Evolutionary conservation across 2,113 vertebrate genomes (phyloP).

Genomic region (Columba janthina): DNA sequence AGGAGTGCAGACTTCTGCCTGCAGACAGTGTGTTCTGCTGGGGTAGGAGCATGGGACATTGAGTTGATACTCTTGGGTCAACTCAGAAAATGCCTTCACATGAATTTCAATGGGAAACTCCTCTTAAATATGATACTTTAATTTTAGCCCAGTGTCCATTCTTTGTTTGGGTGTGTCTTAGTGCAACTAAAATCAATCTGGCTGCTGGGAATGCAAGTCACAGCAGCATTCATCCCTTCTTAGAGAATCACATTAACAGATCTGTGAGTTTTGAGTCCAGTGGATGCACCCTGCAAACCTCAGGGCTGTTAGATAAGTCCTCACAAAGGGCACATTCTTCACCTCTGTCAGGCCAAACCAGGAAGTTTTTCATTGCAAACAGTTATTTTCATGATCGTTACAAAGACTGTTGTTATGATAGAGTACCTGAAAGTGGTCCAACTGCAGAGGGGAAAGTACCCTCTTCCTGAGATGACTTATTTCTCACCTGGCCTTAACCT

Average conservation of each 20-base stretch:
- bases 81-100: neutral
- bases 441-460: neutral
- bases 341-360: neutral
- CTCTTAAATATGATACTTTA: neutral
- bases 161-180: neutral
- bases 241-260: neutral
- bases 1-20: neutral
- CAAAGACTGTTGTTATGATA: neutral
- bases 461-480: neutral
- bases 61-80: neutral
- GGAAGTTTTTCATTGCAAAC: neutral
- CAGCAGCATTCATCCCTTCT: neutral
- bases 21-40: neutral
- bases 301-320: rapidly evolving
- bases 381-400: neutral
- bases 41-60: rapidly evolving
- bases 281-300: neutral
- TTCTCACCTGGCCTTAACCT: neutral
- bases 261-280: neutral
- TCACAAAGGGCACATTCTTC: neutral
- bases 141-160: neutral
- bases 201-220: neutral
- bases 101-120: neutral
- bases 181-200: neutral
- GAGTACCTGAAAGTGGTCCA: neutral